A percentile compares a stretch with the other conserved stretches of the same genome.
These are phyloP conservation scores for Argya squamiceps DNA, from an alignment of 2,797 vertebrate species.

Conservation along the genomic window DNA sequence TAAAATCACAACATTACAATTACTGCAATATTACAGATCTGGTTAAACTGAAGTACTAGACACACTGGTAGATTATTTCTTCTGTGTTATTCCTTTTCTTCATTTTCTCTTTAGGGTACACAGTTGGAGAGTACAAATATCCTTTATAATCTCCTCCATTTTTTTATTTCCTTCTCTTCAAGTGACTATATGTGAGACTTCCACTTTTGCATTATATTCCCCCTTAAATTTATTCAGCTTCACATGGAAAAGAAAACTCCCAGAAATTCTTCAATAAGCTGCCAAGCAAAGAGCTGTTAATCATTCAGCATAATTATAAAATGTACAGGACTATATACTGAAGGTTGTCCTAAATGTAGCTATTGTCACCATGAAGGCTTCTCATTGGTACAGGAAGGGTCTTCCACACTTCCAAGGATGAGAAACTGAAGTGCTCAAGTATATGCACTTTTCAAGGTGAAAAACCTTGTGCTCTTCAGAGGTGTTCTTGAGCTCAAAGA, in stretches of 20 bases:
- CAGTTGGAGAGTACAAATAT: background rate
- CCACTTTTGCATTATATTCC: background rate
- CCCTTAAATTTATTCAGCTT: background rate
- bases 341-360: background rate
- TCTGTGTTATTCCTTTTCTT: background rate
- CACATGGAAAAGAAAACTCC: background rate
- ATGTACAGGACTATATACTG: background rate
- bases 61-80: background rate
- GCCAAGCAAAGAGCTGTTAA: background rate
- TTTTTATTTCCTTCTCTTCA: background rate
- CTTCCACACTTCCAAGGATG: background rate
- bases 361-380: background rate
- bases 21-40: background rate
- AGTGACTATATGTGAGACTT: background rate
- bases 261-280: background rate
- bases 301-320: background rate
- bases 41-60: background rate
- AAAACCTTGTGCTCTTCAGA: background rate
- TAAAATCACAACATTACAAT: background rate
- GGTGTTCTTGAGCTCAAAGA: background rate
- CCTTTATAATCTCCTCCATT: background rate
- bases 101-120: background rate
- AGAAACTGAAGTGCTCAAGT: background rate
- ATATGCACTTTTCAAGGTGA: background rate
- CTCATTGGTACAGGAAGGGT: background rate